Conservation (phyloP, 2,888 invertebrate species). For the Drosophila sordidapex region DNA sequence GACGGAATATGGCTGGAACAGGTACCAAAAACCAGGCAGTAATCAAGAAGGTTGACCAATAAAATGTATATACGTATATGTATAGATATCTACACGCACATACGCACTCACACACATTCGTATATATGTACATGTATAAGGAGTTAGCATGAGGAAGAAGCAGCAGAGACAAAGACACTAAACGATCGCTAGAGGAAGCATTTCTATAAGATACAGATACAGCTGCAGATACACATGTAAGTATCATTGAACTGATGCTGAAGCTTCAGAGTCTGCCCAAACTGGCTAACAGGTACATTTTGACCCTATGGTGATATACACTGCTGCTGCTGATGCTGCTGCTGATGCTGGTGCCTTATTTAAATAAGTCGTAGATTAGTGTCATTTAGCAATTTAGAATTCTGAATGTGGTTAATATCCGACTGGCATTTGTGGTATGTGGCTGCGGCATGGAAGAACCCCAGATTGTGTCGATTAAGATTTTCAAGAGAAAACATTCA, state of each 20-base stretch:
- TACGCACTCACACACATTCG: neutral
- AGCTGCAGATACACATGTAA: constrained; percentile 34
- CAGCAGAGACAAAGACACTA: constrained; percentile 17
- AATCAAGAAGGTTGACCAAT: constrained; percentile 57
- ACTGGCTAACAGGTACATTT: constrained; percentile 62
- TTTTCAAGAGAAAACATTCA: constrained; percentile 34
- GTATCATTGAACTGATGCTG: constrained; percentile 24
- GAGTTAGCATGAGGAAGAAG: constrained; percentile 2
- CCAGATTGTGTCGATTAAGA: constrained; percentile 49
- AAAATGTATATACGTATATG: constrained; percentile 29
- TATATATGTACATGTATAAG: neutral
- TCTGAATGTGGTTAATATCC: constrained; percentile 33
- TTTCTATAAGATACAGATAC: constrained; percentile 20
- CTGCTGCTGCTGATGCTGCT: constrained; percentile 16
- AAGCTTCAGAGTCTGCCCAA: constrained; percentile 12
- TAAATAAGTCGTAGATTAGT: constrained; percentile 76
- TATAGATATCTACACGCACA: neutral
- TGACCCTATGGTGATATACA: constrained; percentile 25
- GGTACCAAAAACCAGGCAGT: constrained; percentile 39
- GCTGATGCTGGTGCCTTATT: constrained; percentile 48
- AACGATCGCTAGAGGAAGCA: constrained; percentile 25
- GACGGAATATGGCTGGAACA: constrained; percentile 35
- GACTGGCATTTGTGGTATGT: constrained; percentile 47
- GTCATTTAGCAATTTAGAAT: constrained; percentile 76
- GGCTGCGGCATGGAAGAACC: neutral